phyloP scores from a whole-genome alignment of 2,888 invertebrate genomes.

The Amphipoea lucens region DNA sequence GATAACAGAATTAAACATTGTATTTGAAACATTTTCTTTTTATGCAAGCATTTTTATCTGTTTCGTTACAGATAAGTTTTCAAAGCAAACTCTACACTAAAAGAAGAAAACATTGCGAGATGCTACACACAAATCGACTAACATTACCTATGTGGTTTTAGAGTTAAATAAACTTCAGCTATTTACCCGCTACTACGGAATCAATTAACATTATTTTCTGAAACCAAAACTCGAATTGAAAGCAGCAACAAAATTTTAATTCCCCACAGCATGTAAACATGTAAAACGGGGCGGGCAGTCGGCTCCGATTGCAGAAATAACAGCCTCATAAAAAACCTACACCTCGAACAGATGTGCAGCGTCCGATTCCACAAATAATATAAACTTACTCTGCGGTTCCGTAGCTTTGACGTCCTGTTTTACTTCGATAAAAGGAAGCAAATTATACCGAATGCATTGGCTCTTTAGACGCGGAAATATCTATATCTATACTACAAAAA shows the following conservation, averaged over 20 bases:
- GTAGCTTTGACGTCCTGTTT: slow-evolving; percentile 19
- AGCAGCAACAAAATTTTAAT: slow-evolving; percentile 64
- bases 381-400: slow-evolving; percentile 41
- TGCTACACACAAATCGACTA: background rate
- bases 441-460: background rate
- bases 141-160: slow-evolving; percentile 3
- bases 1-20: too few relatives aligned
- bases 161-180: slow-evolving; percentile 6
- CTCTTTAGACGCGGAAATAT: background rate
- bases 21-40: too few relatives aligned
- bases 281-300: slow-evolving; percentile 69
- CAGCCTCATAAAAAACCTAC: slow-evolving; percentile 82
- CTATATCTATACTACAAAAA: background rate
- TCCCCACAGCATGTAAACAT: slow-evolving; percentile 75
- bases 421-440: background rate
- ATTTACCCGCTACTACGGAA: slow-evolving; percentile 16
- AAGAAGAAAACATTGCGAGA: background rate
- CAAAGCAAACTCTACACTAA: background rate
- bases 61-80: background rate
- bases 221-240: slow-evolving; percentile 66
- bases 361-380: slow-evolving; percentile 71
- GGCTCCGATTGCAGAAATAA: slow-evolving; percentile 85
- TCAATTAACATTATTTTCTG: slow-evolving; percentile 70
- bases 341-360: slow-evolving; percentile 83
- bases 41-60: background rate